A percentile compares a stretch with the other conserved stretches of the same genome.
phyloP scores from a whole-genome alignment of 2,113 vertebrate genomes.

The Cinclus mexicanus region DNA sequence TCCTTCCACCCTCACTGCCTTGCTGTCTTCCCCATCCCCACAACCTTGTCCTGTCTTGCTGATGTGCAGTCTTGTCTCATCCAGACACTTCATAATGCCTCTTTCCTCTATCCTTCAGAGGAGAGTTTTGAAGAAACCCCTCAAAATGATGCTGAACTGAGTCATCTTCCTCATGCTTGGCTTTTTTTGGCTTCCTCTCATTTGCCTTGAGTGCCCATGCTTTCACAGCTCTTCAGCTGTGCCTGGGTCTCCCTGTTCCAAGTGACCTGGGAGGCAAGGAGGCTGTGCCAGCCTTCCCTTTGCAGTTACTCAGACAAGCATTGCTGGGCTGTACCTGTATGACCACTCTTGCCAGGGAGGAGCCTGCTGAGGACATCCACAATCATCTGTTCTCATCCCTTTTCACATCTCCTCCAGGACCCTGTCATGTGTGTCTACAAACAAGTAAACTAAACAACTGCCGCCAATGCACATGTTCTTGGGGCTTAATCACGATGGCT shows the following conservation, averaged over 20 bases:
- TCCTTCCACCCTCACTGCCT: neutral
- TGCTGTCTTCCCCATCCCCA: neutral
- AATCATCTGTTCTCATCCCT: neutral
- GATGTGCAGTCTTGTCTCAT: neutral
- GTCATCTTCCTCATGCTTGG: neutral
- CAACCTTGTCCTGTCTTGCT: neutral
- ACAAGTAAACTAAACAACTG: constrained; percentile 22
- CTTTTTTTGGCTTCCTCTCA: neutral
- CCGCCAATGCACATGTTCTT: neutral
- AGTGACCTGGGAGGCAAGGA: neutral
- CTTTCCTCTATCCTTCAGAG: neutral
- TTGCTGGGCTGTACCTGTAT: neutral
- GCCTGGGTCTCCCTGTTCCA: neutral
- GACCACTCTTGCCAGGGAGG: neutral
- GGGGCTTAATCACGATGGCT: constrained; percentile 29
- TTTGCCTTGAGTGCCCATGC: neutral
- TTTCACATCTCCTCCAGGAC: neutral
- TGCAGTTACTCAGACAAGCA: neutral
- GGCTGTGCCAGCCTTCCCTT: neutral
- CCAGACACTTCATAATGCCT: neutral
- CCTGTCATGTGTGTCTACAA: neutral
- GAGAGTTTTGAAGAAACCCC: neutral
- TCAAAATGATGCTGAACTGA: neutral
- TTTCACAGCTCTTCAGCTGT: neutral
- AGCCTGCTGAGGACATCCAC: neutral